Evolutionary conservation across 2,113 vertebrate species (phyloP), one percentile per base, ranked within the genome.

Genomic region (Apodemus sylvaticus): DNA sequence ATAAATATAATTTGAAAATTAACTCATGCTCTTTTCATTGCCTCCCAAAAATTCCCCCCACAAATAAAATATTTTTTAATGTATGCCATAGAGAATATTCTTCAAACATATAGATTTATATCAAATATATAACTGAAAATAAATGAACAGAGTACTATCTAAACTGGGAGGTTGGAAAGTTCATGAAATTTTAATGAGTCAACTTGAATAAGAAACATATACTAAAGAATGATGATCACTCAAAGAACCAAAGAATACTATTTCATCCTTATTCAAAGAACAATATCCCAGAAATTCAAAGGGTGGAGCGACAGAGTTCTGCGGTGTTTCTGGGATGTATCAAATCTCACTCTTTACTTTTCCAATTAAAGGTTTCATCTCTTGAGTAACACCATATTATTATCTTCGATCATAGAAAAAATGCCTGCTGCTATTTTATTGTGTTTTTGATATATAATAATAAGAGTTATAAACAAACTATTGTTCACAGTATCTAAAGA

Each of bases 121-220:
- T 16, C 91, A 26, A 42, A 60, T 45, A 93, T 29, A 7, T 85
- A 94, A 89, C 17, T 94, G 86, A 91, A 93, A 97, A 89, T 48
- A 96, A 93, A 90, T 42, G 88, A 91, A 34, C 10, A 91, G 3
- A 76, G 4, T 0, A 14, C 73, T 94, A 86, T 73, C n/a, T 66
- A 94, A 94, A 93, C 16, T 78, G 36, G 34, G n/a, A 93, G 39
- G 8, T 13, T 88, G 36, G 34, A 79, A 95, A 91, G 19, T 31
- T 91, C n/a, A 36, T 82, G 74, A 95, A 93, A 93, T 71, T 86
- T 70, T 78, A 94, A 91, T 77, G 51, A 91, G 58, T 95, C 66
- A 93, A 22, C 55, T 42, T 68, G 51, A 86, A 93, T 77, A 86
- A 45, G 26, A 89, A 91, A 74, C n/a, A 48, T 53, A 94, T 12